Conservation (phyloP, 2,113 vertebrate species). For the Peromyscus polionotus region DNA sequence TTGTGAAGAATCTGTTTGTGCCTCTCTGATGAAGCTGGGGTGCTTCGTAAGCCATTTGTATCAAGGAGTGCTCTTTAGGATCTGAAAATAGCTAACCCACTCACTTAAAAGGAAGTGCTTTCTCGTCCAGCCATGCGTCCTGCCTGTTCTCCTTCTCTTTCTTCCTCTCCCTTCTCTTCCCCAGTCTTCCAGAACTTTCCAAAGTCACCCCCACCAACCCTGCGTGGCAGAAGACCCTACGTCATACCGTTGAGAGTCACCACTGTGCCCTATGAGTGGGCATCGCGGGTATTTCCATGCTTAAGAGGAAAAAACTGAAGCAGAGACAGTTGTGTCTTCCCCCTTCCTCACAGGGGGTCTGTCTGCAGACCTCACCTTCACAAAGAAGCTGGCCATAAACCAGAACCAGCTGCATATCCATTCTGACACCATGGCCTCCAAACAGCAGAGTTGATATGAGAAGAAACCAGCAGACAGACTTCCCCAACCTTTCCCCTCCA, state of each 20-base stretch:
- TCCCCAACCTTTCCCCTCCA: background rate
- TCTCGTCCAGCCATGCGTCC: background rate
- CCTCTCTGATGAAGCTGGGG: background rate
- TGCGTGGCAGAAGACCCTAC: background rate
- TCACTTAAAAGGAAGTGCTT: background rate
- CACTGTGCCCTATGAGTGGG: background rate
- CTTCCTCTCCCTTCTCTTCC: background rate
- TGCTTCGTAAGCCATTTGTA: background rate
- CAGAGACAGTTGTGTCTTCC: background rate
- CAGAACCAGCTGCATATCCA: too few relatives aligned
- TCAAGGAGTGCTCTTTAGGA: background rate
- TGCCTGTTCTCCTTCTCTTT: background rate
- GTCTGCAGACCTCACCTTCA: too few relatives aligned
- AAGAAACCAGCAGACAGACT: background rate
- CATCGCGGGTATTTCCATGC: background rate
- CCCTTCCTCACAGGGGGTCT: background rate
- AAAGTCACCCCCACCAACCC: background rate
- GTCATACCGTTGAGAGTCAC: accelerated
- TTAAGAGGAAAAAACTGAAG: background rate
- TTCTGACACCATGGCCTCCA: background rate
- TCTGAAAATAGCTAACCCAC: background rate
- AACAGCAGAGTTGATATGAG: background rate
- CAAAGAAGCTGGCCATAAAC: accelerated
- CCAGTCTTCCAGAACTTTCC: background rate
- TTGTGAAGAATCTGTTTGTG: accelerated